A percentile compares a stretch with the other conserved stretches of the same genome.
Evolutionary conservation across 1,140 invertebrate species (phyloP).

Genomic region (Musca vetustissima): DNA sequence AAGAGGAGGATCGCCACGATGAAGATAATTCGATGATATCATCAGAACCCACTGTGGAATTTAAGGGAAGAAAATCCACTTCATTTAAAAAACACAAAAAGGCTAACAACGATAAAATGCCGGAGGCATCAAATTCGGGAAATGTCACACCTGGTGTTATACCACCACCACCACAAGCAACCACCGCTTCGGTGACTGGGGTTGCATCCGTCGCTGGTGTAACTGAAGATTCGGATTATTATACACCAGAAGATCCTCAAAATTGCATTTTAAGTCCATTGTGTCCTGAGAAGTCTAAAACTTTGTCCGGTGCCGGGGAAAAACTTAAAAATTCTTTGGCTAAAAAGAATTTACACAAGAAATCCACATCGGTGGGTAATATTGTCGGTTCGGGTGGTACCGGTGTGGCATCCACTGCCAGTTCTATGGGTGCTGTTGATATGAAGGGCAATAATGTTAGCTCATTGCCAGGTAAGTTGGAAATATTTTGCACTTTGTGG

Average conservation of each 20-base stretch:
- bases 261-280: conserved; percentile 64
- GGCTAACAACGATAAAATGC: background rate
- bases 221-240: conserved; percentile 71
- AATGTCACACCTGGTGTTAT: conserved; percentile 5
- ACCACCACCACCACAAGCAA: background rate
- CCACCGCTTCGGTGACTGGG: background rate
- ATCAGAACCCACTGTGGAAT: background rate
- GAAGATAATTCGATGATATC: conserved; percentile 4
- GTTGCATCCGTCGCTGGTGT: conserved; percentile 12
- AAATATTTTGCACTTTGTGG: too few relatives aligned
- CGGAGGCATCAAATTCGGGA: background rate
- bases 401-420: conserved; percentile 34
- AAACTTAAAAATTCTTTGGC: conserved; percentile 29
- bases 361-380: conserved; percentile 52
- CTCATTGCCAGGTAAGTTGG: conserved; percentile 46
- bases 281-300: conserved; percentile 41
- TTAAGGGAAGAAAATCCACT: conserved; percentile 2
- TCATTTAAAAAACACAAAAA: conserved; percentile 28
- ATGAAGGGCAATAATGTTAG: conserved; percentile 38
- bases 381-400: conserved; percentile 39
- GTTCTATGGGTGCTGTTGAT: conserved; percentile 29
- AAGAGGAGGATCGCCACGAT: background rate
- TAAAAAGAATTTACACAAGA: conserved; percentile 49
- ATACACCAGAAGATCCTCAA: conserved; percentile 69
- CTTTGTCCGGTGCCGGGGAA: conserved; percentile 43